A percentile compares a stretch with the other conserved stretches of the same genome.
phyloP scores from a whole-genome alignment of 2,888 invertebrate species.

The Drosophila subquinaria region DNA sequence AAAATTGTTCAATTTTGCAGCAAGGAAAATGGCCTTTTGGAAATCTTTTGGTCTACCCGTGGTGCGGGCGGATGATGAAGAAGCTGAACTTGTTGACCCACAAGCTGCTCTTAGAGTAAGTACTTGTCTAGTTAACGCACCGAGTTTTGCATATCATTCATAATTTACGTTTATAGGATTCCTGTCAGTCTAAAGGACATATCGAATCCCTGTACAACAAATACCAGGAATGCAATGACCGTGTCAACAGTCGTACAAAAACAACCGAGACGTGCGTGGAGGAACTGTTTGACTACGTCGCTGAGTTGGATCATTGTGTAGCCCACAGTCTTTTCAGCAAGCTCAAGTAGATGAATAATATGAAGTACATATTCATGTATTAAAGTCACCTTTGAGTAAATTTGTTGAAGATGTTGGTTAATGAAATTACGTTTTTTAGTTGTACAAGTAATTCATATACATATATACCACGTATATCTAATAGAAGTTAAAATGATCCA shows the following conservation, averaged over 20 bases:
- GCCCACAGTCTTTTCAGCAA: slow-evolving; percentile 86
- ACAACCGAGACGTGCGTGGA: slow-evolving; percentile 97
- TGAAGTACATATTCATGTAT: slow-evolving; percentile 30
- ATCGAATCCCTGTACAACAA: slow-evolving; percentile 89
- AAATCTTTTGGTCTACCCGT: slow-evolving; percentile 79
- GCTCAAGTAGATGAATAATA: slow-evolving; percentile 55
- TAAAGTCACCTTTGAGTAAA: slow-evolving; percentile 43
- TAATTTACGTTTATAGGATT: slow-evolving; percentile 87
- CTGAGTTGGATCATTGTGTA: slow-evolving; percentile 97
- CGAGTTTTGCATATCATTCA: not conserved
- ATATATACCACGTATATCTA: too few species aligned
- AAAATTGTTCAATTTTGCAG: slow-evolving; percentile 27
- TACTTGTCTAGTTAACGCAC: not conserved
- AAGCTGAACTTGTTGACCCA: slow-evolving; percentile 92
- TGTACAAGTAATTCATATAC: slow-evolving; percentile 8
- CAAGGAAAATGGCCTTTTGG: slow-evolving; percentile 68
- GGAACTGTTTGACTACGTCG: slow-evolving; percentile 96
- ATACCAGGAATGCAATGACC: slow-evolving; percentile 93
- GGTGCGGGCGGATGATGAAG: slow-evolving; percentile 90
- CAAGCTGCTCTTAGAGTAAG: slow-evolving; percentile 90
- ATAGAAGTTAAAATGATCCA: not conserved
- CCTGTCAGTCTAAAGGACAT: slow-evolving; percentile 89
- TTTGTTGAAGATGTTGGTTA: slow-evolving; percentile 35
- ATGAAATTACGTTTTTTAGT: slow-evolving; percentile 24
- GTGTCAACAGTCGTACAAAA: slow-evolving; percentile 93